Base-by-base conservation (phyloP, 2,113 vertebrate genomes). In the Paedocypris sp. region DNA sequence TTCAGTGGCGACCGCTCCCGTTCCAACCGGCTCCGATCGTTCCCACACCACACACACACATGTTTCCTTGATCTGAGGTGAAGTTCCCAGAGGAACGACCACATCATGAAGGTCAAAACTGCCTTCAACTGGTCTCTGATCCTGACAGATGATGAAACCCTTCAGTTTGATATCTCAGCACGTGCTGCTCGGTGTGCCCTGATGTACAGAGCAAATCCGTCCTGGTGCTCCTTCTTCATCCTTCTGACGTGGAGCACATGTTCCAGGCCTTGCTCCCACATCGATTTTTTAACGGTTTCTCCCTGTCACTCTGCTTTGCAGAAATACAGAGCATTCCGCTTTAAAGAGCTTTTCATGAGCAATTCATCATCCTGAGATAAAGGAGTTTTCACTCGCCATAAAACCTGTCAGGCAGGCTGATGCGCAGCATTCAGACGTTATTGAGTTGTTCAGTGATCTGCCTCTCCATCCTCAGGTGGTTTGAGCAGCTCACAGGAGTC, bases 391-490 rank as follows among this genome's bases (percentile, higher is more conserved):
- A 26, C n/a, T 7, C 10, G 13, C 9, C 1, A 56, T 41, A 28
- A 38, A 54, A 54, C 22, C 5, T 28, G 3, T n/a, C n/a, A n/a
- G n/a, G n/a, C n/a, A n/a, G n/a, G n/a, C n/a, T n/a, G n/a, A n/a
- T n/a, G n/a, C n/a, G 2, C 29, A 8, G 12, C 49, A 8, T 33
- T 33, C 32, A 41, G 3, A 18, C 3, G 12, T 29, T 41, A 19
- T 8, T 29, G 13, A 39, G 41, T 54, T 2, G 45, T 68, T 33
- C 67, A 60, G 47, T 69, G 62, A 50, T 71, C 20, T 67, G 33
- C 9, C 19, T 49, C 23, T 16, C 82, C n/a, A n/a, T n/a, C n/a
- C n/a, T n/a, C n/a, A n/a, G n/a, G n/a, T n/a, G n/a, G n/a, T n/a
- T n/a, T n/a, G 52, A 64, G 43, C 29, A 36, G n/a, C n/a, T n/a